A percentile compares a stretch with the other conserved stretches of the same genome.
Conservation (phyloP, 64 coral and sea anemone species). For the Porites australiensis region DNA sequence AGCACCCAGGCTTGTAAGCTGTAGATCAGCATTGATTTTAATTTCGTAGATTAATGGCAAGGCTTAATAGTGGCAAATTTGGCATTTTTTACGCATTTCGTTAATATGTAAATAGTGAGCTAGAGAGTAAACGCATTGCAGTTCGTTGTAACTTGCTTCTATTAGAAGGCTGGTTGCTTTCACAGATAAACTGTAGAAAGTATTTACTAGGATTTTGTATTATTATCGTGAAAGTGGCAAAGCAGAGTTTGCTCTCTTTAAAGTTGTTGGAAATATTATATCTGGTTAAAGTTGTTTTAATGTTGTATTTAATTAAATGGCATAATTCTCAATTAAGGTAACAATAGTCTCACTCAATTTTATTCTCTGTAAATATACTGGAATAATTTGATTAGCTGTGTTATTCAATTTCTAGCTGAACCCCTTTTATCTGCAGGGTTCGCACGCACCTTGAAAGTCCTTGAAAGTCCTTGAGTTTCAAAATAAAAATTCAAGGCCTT, state of each 20-base stretch:
- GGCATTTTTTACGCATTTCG: background rate
- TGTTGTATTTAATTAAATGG: constrained; percentile 5
- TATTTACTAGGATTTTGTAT: constrained; percentile 12
- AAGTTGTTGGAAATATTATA: background rate
- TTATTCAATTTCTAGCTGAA: no score
- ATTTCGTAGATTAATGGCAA: no score
- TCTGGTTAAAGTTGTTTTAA: constrained; percentile 4
- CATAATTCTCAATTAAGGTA: background rate
- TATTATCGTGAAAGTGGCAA: background rate
- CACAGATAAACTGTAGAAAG: background rate
- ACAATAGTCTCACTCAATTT: background rate
- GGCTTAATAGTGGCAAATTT: background rate
- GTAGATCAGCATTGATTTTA: no score
- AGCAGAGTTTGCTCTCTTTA: background rate
- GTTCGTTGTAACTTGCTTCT: background rate
- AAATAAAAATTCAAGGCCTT: no score
- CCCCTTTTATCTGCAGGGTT: no score
- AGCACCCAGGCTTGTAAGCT: no score
- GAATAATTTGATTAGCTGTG: no score
- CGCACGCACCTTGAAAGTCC: no score
- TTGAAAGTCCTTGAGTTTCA: no score
- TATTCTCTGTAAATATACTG: background rate
- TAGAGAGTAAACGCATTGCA: background rate
- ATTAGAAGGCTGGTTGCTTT: background rate
- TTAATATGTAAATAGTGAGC: background rate